Conservation (phyloP, 2,888 invertebrate species). For the Trilocha varians region DNA sequence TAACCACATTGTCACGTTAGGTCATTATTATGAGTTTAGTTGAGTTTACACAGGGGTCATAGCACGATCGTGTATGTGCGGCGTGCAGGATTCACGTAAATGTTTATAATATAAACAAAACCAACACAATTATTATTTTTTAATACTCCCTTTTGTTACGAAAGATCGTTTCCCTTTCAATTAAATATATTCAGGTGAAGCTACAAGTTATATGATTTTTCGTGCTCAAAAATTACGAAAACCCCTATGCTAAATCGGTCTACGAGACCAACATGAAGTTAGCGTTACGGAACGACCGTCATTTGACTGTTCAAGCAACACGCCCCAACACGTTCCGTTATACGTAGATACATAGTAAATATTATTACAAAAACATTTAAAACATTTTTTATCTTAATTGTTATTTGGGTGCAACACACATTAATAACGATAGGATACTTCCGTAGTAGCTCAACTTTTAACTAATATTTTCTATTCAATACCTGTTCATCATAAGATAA, state of each 20-base stretch:
- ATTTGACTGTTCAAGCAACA: slow-evolving; percentile 41
- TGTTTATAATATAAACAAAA: slow-evolving; percentile 16
- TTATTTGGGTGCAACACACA: no score
- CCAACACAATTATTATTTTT: slow-evolving; percentile 34
- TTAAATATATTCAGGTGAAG: slow-evolving; percentile 58
- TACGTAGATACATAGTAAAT: no score
- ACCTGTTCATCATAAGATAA: no score
- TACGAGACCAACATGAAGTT: slow-evolving; percentile 52
- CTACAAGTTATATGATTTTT: slow-evolving; percentile 37
- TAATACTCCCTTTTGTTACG: slow-evolving; percentile 65
- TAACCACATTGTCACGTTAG: slow-evolving; percentile 40
- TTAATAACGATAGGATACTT: no score
- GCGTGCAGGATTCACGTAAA: slow-evolving; percentile 36
- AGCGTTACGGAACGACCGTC: slow-evolving; percentile 51
- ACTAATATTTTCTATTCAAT: no score
- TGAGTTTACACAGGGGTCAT: slow-evolving; percentile 40
- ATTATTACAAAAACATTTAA: no score
- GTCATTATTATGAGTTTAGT: slow-evolving; percentile 35
- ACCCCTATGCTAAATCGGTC: slow-evolving; percentile 40
- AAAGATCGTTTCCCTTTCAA: slow-evolving; percentile 68
- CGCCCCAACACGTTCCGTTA: slow-evolving; percentile 36
- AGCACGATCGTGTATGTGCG: slow-evolving; percentile 36
- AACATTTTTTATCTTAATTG: no score
- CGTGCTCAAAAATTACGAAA: slow-evolving; percentile 34
- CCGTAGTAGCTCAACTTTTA: no score